phyloP scores from a whole-genome alignment of 2,797 vertebrate species.

The Smutsia gigantea region DNA sequence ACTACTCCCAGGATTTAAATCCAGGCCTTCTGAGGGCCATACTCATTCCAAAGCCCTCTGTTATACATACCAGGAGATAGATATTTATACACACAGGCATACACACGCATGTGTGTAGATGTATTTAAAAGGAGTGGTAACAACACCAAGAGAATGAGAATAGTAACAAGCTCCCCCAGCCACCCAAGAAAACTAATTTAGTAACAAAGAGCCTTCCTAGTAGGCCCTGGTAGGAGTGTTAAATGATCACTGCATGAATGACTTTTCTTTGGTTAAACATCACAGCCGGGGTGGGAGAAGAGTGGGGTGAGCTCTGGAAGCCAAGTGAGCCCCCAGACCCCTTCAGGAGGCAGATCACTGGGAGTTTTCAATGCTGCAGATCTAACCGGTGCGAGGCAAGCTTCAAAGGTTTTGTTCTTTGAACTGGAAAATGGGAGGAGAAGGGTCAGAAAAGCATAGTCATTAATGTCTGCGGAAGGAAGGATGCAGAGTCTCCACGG shows the following conservation, averaged over 20 bases:
- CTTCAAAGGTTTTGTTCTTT: conserved; percentile 34
- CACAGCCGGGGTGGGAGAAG: neutral
- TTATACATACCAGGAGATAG: neutral
- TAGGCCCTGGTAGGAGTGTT: neutral
- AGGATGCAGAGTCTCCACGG: neutral
- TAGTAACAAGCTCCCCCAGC: neutral
- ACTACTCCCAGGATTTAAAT: neutral
- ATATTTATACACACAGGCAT: neutral
- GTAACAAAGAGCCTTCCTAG: conserved; percentile 14
- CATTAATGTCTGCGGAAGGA: neutral
- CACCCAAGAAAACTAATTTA: neutral
- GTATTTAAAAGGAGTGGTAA: neutral
- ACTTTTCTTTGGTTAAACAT: neutral
- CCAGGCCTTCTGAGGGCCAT: neutral
- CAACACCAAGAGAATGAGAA: neutral
- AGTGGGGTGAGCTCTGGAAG: neutral
- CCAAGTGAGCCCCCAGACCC: neutral
- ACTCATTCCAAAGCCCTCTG: neutral
- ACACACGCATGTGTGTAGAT: neutral
- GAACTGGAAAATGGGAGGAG: neutral
- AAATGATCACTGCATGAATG: neutral
- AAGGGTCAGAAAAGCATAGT: neutral
- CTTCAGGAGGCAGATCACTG: neutral
- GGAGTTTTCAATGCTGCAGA: neutral
- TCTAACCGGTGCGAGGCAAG: neutral